phyloP scores from a whole-genome alignment of 2,888 invertebrate genomes.

The Metallyticus violacea region DNA sequence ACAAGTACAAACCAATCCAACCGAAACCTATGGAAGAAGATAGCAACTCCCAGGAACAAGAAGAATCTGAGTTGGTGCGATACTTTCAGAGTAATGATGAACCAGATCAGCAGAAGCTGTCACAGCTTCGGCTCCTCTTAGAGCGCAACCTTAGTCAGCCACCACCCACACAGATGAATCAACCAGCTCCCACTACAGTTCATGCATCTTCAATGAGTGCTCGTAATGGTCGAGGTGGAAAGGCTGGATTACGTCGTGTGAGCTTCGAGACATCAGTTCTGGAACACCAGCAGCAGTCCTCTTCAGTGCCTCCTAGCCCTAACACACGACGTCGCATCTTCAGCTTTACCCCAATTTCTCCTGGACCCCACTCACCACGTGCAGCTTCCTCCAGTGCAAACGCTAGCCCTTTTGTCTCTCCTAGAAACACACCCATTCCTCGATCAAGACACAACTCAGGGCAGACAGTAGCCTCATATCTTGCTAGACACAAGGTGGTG shows the following conservation, averaged over 20 bases:
- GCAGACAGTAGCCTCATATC: slow-evolving; percentile 18
- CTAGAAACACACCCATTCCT: slow-evolving; percentile 70
- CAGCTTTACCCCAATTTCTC: slow-evolving; percentile 84
- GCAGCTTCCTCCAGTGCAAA: slow-evolving; percentile 62
- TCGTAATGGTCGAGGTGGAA: background rate
- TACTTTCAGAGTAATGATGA: slow-evolving; percentile 59
- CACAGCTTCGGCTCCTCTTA: slow-evolving; percentile 68
- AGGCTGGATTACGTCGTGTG: slow-evolving; percentile 46
- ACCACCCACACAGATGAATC: background rate
- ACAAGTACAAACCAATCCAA: slow-evolving; percentile 54
- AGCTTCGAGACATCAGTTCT: slow-evolving; percentile 54
- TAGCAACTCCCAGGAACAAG: slow-evolving; percentile 67
- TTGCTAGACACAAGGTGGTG: slow-evolving; percentile 29
- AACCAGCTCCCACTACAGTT: background rate
- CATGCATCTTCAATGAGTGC: background rate
- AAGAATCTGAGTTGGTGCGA: slow-evolving; percentile 80
- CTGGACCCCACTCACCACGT: slow-evolving; percentile 66
- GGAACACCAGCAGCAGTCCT: slow-evolving; percentile 20
- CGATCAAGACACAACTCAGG: slow-evolving; percentile 42
- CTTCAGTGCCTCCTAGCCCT: slow-evolving; percentile 66
- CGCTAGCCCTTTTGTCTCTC: slow-evolving; percentile 80
- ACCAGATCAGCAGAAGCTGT: slow-evolving; percentile 56
- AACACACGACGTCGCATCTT: slow-evolving; percentile 76
- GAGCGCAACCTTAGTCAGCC: slow-evolving; percentile 61
- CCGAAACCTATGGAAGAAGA: slow-evolving; percentile 51